These are phyloP conservation scores for Lysandra bellargus DNA, from an alignment of 2,888 invertebrate species.

Conservation along the genomic window DNA sequence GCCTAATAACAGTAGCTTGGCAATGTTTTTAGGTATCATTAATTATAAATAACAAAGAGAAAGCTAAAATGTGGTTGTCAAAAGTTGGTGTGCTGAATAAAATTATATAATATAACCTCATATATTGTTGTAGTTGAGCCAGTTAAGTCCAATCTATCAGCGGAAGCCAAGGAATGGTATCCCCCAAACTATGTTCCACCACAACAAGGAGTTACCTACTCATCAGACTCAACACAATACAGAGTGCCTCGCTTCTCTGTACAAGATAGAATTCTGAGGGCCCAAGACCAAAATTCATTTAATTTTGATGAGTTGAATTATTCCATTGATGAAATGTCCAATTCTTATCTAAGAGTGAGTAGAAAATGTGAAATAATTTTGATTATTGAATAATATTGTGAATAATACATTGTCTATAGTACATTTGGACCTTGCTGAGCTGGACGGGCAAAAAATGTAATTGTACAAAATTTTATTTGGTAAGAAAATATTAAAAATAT, in stretches of 20 bases:
- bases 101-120: constrained; percentile 1
- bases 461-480: background rate
- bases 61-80: background rate
- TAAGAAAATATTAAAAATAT: background rate
- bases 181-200: constrained; percentile 75
- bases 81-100: background rate
- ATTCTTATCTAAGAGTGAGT: constrained; percentile 65
- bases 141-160: constrained; percentile 74
- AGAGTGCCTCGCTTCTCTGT: constrained; percentile 67
- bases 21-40: background rate
- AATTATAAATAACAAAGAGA: background rate
- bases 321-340: constrained; percentile 69
- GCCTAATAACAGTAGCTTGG: constrained; percentile 26
- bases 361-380: background rate
- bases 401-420: background rate
- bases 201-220: constrained; percentile 56
- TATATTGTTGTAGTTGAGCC: constrained; percentile 54
- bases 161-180: constrained; percentile 82
- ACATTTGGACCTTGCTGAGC: background rate
- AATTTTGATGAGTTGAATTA: constrained; percentile 70
- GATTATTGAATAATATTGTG: background rate
- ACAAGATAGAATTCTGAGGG: constrained; percentile 72
- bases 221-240: constrained; percentile 58
- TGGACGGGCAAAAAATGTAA: background rate
- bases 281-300: constrained; percentile 68